Conservation (phyloP, 2,113 vertebrate genomes). For the Mola mola region DNA sequence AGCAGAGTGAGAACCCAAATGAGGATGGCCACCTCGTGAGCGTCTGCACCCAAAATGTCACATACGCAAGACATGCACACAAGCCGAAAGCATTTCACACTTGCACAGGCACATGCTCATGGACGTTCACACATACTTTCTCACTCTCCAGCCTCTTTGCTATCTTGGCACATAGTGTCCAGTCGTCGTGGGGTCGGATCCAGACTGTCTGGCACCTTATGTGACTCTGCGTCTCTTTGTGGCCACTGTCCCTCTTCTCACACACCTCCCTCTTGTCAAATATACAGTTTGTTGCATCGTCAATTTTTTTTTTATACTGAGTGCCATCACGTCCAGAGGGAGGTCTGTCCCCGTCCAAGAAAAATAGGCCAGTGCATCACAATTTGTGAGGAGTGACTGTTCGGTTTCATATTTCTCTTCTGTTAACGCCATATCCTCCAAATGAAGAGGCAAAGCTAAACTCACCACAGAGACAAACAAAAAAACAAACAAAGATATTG, state of each 20-base stretch:
- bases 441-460: constrained; percentile 8
- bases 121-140: constrained; percentile 39
- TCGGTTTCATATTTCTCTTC: constrained; percentile 23
- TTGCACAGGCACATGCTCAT: constrained; percentile 9
- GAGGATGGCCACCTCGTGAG: neutral
- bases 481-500: neutral
- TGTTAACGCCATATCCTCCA: neutral
- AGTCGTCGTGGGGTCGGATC: constrained; percentile 32
- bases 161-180: constrained; percentile 46
- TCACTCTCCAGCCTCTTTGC: constrained; percentile 32
- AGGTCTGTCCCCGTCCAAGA: neutral
- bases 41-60: neutral
- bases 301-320: neutral
- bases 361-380: constrained; percentile 21
- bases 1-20: constrained; percentile 29
- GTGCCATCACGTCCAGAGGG: constrained; percentile 23
- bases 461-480: constrained; percentile 23
- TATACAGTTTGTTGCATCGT: constrained; percentile 6
- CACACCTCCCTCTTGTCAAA: constrained; percentile 35
- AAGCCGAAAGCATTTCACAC: constrained; percentile 19
- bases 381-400: constrained; percentile 9
- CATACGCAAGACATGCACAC: constrained; percentile 1
- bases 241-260: constrained; percentile 14
- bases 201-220: constrained; percentile 69
- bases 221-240: constrained; percentile 25